phyloP scores from a whole-genome alignment of 2,113 vertebrate genomes.

The Sialia sialis region DNA sequence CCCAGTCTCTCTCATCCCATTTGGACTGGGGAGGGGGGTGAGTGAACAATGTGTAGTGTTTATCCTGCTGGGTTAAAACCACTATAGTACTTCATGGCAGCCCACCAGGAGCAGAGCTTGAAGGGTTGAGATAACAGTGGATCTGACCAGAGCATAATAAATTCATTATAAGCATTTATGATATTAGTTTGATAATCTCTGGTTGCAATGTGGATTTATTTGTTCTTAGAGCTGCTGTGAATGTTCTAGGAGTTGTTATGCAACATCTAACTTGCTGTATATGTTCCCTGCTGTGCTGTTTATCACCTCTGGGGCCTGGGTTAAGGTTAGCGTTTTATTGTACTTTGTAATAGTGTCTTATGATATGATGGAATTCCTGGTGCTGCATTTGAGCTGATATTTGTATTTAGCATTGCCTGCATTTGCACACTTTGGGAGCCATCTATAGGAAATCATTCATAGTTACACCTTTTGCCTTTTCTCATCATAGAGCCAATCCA shows the following conservation, averaged over 20 bases:
- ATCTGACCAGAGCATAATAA: background rate
- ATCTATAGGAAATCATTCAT: background rate
- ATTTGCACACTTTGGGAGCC: background rate
- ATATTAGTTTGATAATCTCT: background rate
- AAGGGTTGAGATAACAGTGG: background rate
- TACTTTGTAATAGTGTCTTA: background rate
- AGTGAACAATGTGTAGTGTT: background rate
- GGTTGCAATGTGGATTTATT: background rate
- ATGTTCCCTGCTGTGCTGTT: background rate
- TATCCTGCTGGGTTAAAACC: background rate
- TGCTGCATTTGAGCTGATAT: background rate
- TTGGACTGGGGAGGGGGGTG: fast-evolving
- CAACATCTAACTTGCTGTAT: background rate
- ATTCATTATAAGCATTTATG: background rate
- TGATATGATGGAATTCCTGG: background rate
- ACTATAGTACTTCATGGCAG: background rate
- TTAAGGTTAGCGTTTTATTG: background rate
- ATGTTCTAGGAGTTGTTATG: background rate
- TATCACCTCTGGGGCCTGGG: background rate
- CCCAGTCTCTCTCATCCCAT: background rate
- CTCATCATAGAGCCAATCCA: background rate
- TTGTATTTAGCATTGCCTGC: background rate
- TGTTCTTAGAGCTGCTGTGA: background rate
- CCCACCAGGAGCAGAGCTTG: background rate
- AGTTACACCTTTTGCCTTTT: background rate